Conservation (phyloP, 2,888 invertebrate genomes). For the Nomada hirtipes region DNA sequence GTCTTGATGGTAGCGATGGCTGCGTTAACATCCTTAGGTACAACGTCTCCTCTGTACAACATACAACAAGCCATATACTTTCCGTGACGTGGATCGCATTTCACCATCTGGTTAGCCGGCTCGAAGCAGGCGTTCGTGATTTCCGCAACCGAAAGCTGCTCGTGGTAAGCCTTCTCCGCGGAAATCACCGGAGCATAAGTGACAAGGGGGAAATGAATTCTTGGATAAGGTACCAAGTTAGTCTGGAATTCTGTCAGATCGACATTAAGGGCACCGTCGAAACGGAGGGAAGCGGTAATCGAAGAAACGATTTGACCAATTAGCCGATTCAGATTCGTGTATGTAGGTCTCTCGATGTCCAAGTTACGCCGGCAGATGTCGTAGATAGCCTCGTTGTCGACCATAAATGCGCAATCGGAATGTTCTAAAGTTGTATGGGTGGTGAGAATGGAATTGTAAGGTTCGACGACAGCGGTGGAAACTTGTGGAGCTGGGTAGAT, state of each 20-base stretch:
- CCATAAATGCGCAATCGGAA: slow-evolving; percentile 96
- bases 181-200: slow-evolving; percentile 97
- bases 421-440: slow-evolving; percentile 98
- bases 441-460: slow-evolving; percentile 98
- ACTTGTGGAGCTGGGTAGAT: slow-evolving; percentile 98
- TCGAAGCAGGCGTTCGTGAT: slow-evolving; percentile 98
- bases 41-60: slow-evolving; percentile 97
- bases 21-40: slow-evolving; percentile 98
- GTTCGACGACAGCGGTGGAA: slow-evolving; percentile 96
- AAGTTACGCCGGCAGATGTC: slow-evolving; percentile 97
- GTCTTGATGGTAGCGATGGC: slow-evolving; percentile 98
- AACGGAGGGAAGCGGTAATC: slow-evolving; percentile 96
- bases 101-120: slow-evolving; percentile 98
- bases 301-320: slow-evolving; percentile 98
- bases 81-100: slow-evolving; percentile 96
- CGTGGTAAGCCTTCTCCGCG: slow-evolving; percentile 97
- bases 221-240: slow-evolving; percentile 96
- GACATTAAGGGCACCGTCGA: slow-evolving; percentile 95
- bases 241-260: slow-evolving; percentile 96
- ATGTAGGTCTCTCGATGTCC: slow-evolving; percentile 98
- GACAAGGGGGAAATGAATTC: slow-evolving; percentile 95
- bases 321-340: slow-evolving; percentile 97
- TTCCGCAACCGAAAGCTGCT: slow-evolving; percentile 95
- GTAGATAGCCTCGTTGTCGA: slow-evolving; percentile 95
- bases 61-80: slow-evolving; percentile 98